Conservation (phyloP, 2,113 vertebrate genomes). For the Rhinoptilus africanus region DNA sequence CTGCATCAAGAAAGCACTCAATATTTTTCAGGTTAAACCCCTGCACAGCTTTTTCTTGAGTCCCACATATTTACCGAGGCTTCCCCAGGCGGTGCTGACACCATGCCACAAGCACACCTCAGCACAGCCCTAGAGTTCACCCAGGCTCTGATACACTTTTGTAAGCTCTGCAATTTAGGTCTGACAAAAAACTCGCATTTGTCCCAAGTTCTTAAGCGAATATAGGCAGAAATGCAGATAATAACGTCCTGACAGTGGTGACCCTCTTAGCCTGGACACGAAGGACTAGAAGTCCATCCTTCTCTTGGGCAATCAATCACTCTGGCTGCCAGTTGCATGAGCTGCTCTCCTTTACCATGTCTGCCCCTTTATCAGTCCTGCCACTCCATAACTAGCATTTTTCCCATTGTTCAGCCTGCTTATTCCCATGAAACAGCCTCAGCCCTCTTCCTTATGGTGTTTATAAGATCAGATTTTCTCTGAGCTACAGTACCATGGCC, state of each 20-base stretch:
- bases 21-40: background rate
- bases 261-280: background rate
- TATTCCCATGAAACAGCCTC: background rate
- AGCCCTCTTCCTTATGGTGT: background rate
- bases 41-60: too few relatives aligned
- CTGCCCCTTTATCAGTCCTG: background rate
- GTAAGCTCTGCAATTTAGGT: background rate
- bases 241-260: too few relatives aligned
- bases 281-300: background rate
- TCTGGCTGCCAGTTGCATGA: background rate
- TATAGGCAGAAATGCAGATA: background rate
- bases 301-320: too few relatives aligned
- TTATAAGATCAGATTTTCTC: background rate
- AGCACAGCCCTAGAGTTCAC: background rate
- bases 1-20: fast-evolving
- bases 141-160: background rate
- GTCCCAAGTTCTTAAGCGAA: background rate
- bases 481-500: background rate
- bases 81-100: background rate
- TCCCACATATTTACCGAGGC: fast-evolving
- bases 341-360: background rate
- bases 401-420: background rate
- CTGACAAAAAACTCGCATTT: background rate
- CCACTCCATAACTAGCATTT: background rate
- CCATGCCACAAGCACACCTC: background rate